phyloP scores from a whole-genome alignment of 2,113 vertebrate genomes.

The Protobothrops mucrosquamatus region DNA sequence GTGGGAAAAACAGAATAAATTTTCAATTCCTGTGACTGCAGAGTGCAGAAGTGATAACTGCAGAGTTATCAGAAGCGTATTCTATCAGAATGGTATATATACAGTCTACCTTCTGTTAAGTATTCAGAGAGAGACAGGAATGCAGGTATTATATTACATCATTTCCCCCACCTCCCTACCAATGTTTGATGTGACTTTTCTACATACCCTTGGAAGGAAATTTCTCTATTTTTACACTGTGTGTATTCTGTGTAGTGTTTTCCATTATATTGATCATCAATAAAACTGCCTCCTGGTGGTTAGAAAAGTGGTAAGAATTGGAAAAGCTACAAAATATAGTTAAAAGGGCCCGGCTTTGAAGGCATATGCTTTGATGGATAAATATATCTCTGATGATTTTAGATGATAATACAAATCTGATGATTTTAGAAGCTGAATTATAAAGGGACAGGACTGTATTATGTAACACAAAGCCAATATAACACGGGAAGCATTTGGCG shows the following conservation, averaged over 20 bases:
- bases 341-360: background rate
- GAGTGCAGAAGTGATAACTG: background rate
- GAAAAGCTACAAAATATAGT: background rate
- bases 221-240: background rate
- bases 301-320: background rate
- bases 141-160: background rate
- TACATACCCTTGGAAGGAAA: background rate
- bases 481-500: background rate
- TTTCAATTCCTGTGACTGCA: background rate
- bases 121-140: background rate
- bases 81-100: background rate
- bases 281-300: background rate
- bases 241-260: background rate
- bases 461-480: background rate
- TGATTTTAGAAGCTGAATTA: constrained; percentile 10
- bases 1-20: background rate
- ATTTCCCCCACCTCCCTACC: background rate
- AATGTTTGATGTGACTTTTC: background rate
- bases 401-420: background rate
- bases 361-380: background rate
- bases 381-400: background rate
- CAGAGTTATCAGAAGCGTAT: background rate
- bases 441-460: background rate
- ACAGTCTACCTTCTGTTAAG: background rate
- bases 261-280: background rate